These are phyloP conservation scores for Pocota personata DNA, from an alignment of 2,888 invertebrate species.

Conservation along the genomic window DNA sequence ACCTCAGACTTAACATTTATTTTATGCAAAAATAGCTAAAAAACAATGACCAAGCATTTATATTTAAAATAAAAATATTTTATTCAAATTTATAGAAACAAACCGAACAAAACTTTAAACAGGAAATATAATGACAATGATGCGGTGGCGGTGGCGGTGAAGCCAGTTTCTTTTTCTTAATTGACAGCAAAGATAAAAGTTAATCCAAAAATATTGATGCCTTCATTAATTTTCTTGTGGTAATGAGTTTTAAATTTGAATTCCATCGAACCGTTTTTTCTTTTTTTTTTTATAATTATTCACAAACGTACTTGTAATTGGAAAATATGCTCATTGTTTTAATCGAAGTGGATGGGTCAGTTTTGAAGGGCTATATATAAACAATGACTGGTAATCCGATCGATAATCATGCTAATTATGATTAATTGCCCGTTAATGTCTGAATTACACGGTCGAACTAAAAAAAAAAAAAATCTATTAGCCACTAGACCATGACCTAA, in stretches of 20 bases:
- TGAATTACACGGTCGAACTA: constrained; percentile 14
- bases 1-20: not conserved
- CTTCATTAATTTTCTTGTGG: not conserved
- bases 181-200: not conserved
- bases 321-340: not conserved
- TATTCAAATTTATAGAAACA: not conserved
- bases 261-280: not conserved
- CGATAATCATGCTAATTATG: constrained; percentile 28
- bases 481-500: constrained; percentile 46
- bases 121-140: constrained; percentile 9
- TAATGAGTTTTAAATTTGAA: not conserved
- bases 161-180: not conserved
- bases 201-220: not conserved
- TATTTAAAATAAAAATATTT: not conserved
- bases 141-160: not conserved
- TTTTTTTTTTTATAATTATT: not conserved
- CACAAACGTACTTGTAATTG: not conserved
- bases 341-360: not conserved
- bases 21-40: constrained; percentile 8
- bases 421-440: constrained; percentile 37
- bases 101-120: not conserved
- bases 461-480: constrained; percentile 22
- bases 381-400: constrained; percentile 1
- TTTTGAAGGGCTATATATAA: constrained; percentile 1
- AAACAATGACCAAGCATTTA: not conserved